Evolutionary conservation across 2,888 invertebrate species (phyloP), one percentile per base, ranked within the genome.

Genomic region (Linnaemya tessellans): DNA sequence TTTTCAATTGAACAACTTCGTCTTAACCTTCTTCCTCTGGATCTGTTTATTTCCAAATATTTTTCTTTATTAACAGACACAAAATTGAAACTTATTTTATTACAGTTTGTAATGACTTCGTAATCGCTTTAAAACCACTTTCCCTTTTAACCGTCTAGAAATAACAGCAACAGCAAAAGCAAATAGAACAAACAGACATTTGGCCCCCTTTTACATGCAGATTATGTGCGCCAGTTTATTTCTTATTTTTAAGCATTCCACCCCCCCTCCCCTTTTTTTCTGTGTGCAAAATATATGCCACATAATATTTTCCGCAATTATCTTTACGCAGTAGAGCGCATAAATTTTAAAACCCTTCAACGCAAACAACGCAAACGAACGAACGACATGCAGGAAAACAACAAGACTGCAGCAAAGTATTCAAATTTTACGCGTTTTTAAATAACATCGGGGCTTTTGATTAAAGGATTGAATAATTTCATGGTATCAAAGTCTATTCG

Each of bases 311-410:
- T 71, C 71, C 82, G 77, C 82, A 78, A 83, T 83, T 83, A 83
- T 83, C 82, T 83, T 78, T 43, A 83, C 77, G 70, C 82, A 83
- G 82, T 83, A 71, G 71, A 83, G 82, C 82, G 51, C 82, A 78
- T 78, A 73, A 67, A 83, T 78, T 60, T 71, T 67, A 82, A 65
- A 78, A 22, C 41, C 56, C 65, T 56, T 46, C 41, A 30, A 30
- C 30, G 30, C 30, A 30, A 30, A 30, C 30, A 30, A 38, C 58
- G 56, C 49, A 49, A 56, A 60, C 58, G 49, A 67, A 35, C 4
- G 7, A 62, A 70, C 15, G 10, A 10, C 41, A 25, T 35, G n/a
- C 11, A 43, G 62, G 18, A 25, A 41, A 67, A 60, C 56, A 56
- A 70, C 49, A 56, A 60, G 51, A 41, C 51, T 60, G 65, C 82